These are phyloP conservation scores for Chrysotoxum bicinctum DNA, from an alignment of 2,888 invertebrate species.

Conservation along the genomic window DNA sequence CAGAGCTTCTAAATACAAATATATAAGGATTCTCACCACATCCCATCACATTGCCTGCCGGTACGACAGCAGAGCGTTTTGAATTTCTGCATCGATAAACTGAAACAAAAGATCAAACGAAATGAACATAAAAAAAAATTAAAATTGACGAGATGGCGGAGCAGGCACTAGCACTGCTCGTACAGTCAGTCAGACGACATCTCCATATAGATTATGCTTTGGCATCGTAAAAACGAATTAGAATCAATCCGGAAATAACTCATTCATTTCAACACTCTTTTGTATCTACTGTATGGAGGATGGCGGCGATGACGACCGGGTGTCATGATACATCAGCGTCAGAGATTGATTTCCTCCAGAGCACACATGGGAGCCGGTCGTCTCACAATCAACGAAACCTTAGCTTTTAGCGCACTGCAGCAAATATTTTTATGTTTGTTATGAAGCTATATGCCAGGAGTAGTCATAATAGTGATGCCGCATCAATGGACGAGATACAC, in stretches of 20 bases:
- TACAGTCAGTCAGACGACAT: background rate
- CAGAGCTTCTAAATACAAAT: background rate
- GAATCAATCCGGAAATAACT: conserved; percentile 73
- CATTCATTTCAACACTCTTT: conserved; percentile 69
- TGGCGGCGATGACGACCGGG: conserved; percentile 28
- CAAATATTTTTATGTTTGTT: conserved; percentile 2
- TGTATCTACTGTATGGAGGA: background rate
- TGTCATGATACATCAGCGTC: conserved; percentile 58
- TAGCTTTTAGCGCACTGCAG: conserved; percentile 25
- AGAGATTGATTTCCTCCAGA: conserved; percentile 34
- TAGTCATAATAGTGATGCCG: background rate
- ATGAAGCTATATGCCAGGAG: background rate
- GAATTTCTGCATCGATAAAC: conserved; percentile 29
- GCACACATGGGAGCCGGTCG: background rate
- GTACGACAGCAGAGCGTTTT: background rate
- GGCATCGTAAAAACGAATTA: conserved; percentile 71
- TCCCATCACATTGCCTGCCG: background rate
- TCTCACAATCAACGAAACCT: background rate
- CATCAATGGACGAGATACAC: conserved; percentile 46
- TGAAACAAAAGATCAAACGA: conserved; percentile 35
- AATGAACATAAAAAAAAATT: conserved; percentile 43
- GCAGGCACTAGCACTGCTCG: background rate
- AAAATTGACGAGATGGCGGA: conserved; percentile 34
- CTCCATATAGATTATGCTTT: conserved; percentile 28
- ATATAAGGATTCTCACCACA: conserved; percentile 1